phyloP scores from a whole-genome alignment of 2,888 invertebrate species.

The Euphydryas editha region DNA sequence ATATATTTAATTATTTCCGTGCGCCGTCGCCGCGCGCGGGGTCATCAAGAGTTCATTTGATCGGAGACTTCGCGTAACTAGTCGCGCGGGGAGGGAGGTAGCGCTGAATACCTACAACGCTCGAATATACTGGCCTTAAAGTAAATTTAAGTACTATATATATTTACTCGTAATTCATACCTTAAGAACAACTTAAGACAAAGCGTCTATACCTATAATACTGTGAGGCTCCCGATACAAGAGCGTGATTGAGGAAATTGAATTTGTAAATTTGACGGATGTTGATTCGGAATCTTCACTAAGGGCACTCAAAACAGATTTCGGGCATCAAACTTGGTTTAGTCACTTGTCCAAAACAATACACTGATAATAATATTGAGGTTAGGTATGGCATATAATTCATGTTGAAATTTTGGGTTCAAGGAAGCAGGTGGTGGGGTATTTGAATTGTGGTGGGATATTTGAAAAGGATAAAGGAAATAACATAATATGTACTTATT shows the following conservation, averaged over 20 bases:
- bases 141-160: no score
- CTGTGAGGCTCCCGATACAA: not conserved
- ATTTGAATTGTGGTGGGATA: not conserved
- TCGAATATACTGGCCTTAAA: no score
- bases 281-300: not conserved
- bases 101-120: no score
- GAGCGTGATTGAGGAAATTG: slow-evolving; percentile 9
- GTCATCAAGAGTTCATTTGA: no score
- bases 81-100: no score
- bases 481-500: no score
- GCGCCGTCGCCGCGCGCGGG: no score
- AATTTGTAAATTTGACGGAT: slow-evolving; percentile 16
- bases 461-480: no score
- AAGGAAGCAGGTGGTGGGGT: not conserved
- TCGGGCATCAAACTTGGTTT: slow-evolving; percentile 5
- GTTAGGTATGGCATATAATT: not conserved
- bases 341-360: not conserved
- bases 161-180: no score
- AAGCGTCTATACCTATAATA: not conserved
- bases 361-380: not conserved
- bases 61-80: no score
- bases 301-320: slow-evolving; percentile 12
- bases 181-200: not conserved
- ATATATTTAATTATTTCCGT: no score
- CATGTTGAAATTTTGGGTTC: not conserved